Evolutionary conservation across 2,888 invertebrate genomes (phyloP).

Genomic region (Mycalesis mineus): DNA sequence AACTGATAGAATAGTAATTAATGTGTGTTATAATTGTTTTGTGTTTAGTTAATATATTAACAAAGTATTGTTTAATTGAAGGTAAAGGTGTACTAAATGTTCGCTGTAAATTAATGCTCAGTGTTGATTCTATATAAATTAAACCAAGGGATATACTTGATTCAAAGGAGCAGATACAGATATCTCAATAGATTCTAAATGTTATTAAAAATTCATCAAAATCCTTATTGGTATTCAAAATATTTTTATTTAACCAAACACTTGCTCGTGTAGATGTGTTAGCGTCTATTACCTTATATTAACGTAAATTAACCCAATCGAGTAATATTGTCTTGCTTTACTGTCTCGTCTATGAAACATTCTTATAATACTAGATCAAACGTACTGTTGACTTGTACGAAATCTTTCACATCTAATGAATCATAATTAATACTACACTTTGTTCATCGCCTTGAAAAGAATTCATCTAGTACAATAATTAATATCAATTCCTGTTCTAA

Average conservation of each 20-base stretch:
- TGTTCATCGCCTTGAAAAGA: slow-evolving; percentile 17
- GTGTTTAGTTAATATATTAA: slow-evolving; percentile 3
- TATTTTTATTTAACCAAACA: neutral
- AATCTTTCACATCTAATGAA: slow-evolving; percentile 6
- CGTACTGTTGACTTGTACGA: neutral
- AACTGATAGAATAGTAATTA: slow-evolving; percentile 10
- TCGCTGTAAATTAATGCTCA: slow-evolving; percentile 10
- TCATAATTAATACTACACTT: slow-evolving; percentile 16
- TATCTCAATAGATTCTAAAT: neutral
- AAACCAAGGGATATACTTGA: too few species aligned
- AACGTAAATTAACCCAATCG: neutral
- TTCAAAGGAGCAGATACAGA: neutral
- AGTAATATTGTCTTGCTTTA: neutral
- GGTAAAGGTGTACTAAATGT: slow-evolving; percentile 7
- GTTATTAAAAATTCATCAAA: neutral
- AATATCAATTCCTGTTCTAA: slow-evolving; percentile 15
- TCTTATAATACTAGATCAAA: neutral
- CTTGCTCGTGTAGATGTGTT: neutral
- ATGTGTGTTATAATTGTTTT: slow-evolving; percentile 12
- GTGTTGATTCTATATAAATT: neutral
- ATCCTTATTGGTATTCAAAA: neutral
- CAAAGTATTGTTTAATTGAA: neutral
- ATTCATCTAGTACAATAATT: slow-evolving; percentile 15
- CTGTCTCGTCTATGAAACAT: neutral
- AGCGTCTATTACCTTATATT: neutral